Evolutionary conservation across 2,797 vertebrate genomes (phyloP).

Genomic region (Cetoscarus ocellatus): DNA sequence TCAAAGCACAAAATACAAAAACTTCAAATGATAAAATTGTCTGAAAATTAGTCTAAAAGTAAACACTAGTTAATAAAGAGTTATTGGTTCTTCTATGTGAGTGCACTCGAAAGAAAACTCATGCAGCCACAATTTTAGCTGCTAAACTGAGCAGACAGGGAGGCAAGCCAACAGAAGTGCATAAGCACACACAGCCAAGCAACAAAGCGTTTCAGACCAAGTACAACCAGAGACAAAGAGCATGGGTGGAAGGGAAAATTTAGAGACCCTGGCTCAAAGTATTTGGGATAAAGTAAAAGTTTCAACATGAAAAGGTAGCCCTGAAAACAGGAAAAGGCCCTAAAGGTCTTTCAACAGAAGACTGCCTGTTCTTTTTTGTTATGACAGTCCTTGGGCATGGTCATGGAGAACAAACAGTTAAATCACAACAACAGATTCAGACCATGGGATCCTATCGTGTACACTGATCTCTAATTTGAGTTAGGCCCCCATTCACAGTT

Average conservation of each 20-base stretch:
- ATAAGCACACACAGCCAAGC: conserved; percentile 50
- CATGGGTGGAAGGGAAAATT: conserved; percentile 29
- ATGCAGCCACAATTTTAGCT: conserved; percentile 60
- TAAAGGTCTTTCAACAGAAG: conserved; percentile 5
- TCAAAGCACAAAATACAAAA: background rate
- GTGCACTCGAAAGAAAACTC: conserved; percentile 55
- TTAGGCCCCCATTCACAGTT: conserved; percentile 6
- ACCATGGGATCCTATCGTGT: background rate
- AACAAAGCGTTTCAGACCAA: conserved; percentile 49
- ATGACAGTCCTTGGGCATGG: background rate
- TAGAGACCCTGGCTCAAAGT: background rate
- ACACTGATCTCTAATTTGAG: background rate
- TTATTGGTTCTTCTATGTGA: conserved; percentile 22
- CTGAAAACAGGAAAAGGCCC: background rate
- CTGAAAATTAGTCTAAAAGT: conserved; percentile 7
- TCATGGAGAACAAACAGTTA: conserved; percentile 13
- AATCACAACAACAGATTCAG: conserved; percentile 1
- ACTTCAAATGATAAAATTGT: background rate
- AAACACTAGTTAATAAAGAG: conserved; percentile 13
- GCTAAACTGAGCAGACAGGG: conserved; percentile 38
- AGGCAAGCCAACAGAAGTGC: conserved; percentile 41
- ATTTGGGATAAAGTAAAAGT: background rate
- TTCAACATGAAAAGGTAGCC: background rate
- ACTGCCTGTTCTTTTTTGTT: background rate
- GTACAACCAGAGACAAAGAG: conserved; percentile 43